Percentiles rank a stretch among this genome's conserved stretches.
Conservation (phyloP, 2,797 vertebrate genomes). For the Sebastes cheni region DNA sequence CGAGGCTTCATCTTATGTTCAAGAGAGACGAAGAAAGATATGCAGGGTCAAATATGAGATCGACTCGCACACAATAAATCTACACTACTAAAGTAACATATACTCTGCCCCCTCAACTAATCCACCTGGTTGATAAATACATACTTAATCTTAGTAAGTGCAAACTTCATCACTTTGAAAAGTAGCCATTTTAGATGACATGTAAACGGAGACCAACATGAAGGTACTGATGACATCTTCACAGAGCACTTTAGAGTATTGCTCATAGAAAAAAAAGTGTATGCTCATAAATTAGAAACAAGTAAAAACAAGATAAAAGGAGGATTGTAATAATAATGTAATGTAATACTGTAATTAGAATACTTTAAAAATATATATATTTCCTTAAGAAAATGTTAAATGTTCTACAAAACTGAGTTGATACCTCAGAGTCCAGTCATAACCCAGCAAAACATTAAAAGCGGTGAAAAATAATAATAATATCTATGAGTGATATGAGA, state of each 20-base stretch:
- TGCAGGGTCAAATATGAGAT: fast-evolving
- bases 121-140: background rate
- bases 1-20: background rate
- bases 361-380: background rate
- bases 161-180: background rate
- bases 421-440: background rate
- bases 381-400: background rate
- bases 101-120: background rate
- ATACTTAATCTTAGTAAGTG: background rate
- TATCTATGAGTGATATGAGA: background rate
- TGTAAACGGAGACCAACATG: background rate
- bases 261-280: background rate
- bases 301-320: background rate
- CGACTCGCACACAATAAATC: background rate
- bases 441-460: background rate
- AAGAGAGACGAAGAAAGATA: background rate
- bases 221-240: background rate
- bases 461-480: background rate
- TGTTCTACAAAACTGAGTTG: background rate
- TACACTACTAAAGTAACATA: background rate
- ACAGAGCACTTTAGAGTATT: background rate
- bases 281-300: background rate
- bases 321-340: background rate
- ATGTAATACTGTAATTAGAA: background rate
- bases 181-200: background rate